Evolutionary conservation across 1,140 invertebrate species (phyloP).

Genomic region (Drosophila aff.): DNA sequence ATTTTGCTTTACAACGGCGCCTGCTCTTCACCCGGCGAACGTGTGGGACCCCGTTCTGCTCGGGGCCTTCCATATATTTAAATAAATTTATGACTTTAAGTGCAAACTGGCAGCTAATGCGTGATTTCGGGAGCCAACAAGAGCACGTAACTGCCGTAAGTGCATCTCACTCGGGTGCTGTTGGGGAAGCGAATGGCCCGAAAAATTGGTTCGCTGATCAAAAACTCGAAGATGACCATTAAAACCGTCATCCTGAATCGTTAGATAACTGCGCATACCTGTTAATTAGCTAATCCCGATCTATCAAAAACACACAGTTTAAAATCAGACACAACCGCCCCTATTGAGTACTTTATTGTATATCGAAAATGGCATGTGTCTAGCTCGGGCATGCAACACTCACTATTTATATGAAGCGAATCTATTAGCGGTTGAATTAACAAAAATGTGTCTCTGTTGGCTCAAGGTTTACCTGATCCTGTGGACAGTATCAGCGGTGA

Average conservation of each 20-base stretch:
- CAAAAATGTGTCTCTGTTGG: not conserved
- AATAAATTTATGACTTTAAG: conserved; percentile 84
- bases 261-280: not conserved
- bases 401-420: not conserved
- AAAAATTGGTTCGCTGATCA: not conserved
- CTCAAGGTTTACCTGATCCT: not conserved
- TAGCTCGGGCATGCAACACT: not conserved
- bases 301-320: not conserved
- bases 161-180: not conserved
- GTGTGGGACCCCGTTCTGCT: conserved; percentile 29
- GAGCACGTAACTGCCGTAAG: conserved; percentile 54
- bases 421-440: not conserved
- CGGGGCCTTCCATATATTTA: conserved; percentile 64
- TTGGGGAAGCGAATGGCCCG: not conserved
- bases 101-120: conserved; percentile 81
- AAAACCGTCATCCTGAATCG: not conserved
- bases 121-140: conserved; percentile 66
- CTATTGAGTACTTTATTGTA: not conserved
- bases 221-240: not conserved
- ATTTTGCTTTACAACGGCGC: conserved; percentile 69
- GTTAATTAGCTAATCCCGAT: not conserved
- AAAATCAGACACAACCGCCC: not conserved
- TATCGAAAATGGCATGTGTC: not conserved
- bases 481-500: not conserved
- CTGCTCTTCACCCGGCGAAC: conserved; percentile 22